Percentiles rank a stretch among this genome's conserved stretches.
phyloP scores from a whole-genome alignment of 2,797 vertebrate genomes.

The Myotis planiceps region DNA sequence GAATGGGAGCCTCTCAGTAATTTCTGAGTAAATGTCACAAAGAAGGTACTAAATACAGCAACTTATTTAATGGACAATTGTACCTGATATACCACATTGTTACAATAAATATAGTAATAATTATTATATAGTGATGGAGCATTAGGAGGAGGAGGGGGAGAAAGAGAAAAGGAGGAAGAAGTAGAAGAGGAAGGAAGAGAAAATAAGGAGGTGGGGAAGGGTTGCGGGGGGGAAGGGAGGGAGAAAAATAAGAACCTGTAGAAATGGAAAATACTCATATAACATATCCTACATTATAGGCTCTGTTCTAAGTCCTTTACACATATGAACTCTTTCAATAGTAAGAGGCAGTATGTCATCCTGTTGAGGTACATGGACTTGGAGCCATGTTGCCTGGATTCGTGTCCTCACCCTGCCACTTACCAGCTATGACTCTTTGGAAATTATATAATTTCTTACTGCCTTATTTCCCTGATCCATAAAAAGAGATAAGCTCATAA shows the following conservation, averaged over 20 bases:
- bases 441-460: neutral
- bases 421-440: neutral
- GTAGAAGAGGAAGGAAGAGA: neutral
- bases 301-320: neutral
- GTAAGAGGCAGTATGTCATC: neutral
- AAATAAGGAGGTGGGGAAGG: neutral
- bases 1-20: neutral
- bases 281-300: neutral
- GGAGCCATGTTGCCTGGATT: neutral
- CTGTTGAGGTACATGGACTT: neutral
- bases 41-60: neutral
- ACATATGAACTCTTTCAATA: neutral
- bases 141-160: neutral
- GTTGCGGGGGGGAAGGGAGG: neutral
- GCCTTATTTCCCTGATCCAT: neutral
- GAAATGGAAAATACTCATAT: neutral
- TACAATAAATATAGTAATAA: neutral
- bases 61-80: neutral
- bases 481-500: neutral
- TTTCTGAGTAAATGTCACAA: neutral
- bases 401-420: neutral
- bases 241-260: neutral
- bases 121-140: neutral
- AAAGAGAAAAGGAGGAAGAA: neutral
- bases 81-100: neutral